Percentiles rank a stretch among this genome's conserved stretches.
Evolutionary conservation across 1,140 invertebrate genomes (phyloP).

Genomic region (Acyrthosiphon pisum): DNA sequence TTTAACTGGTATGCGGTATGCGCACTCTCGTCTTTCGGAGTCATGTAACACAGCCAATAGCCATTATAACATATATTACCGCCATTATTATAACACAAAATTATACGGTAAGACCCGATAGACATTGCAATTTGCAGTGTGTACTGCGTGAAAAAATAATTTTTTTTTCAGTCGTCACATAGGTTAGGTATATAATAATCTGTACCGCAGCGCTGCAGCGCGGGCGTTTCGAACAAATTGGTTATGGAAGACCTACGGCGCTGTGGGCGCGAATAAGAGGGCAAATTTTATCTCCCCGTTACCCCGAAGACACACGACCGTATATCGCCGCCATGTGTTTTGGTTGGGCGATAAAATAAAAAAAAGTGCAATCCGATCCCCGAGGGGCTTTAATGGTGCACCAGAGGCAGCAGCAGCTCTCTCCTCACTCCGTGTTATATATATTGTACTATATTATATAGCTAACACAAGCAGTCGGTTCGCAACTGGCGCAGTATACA

Average conservation of each 20-base stretch:
- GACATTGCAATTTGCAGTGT: neutral
- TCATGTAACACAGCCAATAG: too few relatives aligned
- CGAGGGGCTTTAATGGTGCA: conserved; percentile 23
- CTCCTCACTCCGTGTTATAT: neutral
- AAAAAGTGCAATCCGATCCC: conserved; percentile 54
- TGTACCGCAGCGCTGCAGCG: neutral
- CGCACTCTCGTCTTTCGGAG: neutral
- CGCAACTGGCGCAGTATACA: conserved; percentile 7
- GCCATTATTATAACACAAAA: neutral
- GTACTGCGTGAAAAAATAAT: neutral
- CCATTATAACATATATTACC: too few relatives aligned
- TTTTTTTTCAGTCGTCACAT: neutral
- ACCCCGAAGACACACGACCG: neutral
- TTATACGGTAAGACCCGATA: neutral
- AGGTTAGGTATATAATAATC: neutral
- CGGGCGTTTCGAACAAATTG: neutral
- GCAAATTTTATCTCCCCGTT: conserved; percentile 13
- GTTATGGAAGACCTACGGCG: neutral
- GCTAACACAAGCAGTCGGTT: neutral
- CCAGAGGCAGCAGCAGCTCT: neutral
- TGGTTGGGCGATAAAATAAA: conserved; percentile 36
- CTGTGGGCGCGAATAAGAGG: neutral
- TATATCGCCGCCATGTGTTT: conserved; percentile 37
- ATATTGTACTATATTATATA: neutral
- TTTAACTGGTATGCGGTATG: neutral